phyloP scores from a whole-genome alignment of 2,888 invertebrate species.

The Augiades crinisus region DNA sequence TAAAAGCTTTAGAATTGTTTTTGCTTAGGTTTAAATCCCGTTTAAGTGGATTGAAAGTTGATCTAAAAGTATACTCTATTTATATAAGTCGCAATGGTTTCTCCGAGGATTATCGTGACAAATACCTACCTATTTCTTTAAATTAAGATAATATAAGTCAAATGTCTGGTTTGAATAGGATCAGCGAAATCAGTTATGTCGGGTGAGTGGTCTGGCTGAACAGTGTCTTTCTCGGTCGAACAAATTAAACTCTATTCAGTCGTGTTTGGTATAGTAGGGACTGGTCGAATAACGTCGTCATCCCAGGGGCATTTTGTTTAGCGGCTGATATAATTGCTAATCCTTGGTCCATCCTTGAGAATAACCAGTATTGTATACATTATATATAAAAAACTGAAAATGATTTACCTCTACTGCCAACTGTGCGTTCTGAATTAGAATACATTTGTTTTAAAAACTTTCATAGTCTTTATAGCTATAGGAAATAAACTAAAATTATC shows the following conservation, averaged over 20 bases:
- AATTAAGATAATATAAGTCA: no score
- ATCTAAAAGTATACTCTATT: no score
- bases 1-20: slow-evolving; percentile 5
- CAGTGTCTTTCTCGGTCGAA: slow-evolving; percentile 40
- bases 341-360: slow-evolving; percentile 2
- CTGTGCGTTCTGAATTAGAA: no score
- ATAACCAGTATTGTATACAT: slow-evolving; percentile 2
- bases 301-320: slow-evolving; percentile 18
- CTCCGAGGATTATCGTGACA: no score
- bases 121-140: no score
- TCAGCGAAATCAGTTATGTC: neutral
- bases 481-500: no score
- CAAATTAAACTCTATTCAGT: slow-evolving; percentile 30
- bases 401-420: no score
- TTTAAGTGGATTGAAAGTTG: no score
- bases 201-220: neutral
- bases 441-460: no score
- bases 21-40: slow-evolving; percentile 1
- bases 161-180: slow-evolving; percentile 1
- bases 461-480: no score
- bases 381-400: slow-evolving; percentile 1
- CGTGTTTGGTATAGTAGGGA: slow-evolving; percentile 30
- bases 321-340: slow-evolving; percentile 16
- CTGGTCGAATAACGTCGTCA: slow-evolving; percentile 31
- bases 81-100: no score